A percentile compares a stretch with the other conserved stretches of the same genome.
phyloP scores from a whole-genome alignment of 2,113 vertebrate species.

The Leptodactylus fuscus region DNA sequence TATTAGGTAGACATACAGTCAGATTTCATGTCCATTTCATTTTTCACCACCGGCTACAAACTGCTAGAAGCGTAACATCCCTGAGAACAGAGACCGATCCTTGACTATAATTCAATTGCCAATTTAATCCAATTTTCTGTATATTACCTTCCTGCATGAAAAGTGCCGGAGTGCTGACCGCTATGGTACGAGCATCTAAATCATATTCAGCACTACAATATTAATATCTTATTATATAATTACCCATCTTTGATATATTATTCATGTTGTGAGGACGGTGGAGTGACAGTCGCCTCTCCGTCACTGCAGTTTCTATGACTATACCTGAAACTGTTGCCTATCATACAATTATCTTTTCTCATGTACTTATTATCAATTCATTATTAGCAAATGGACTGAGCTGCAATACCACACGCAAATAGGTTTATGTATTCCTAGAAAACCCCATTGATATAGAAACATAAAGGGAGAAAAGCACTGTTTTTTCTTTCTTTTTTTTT shows the following conservation, averaged over 20 bases:
- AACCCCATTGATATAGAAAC: too few species aligned
- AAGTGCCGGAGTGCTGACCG: background rate
- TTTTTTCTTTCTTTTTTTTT: too few species aligned
- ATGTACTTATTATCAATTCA: background rate
- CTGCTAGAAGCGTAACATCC: too few species aligned
- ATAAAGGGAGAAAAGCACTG: too few species aligned
- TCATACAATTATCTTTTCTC: background rate
- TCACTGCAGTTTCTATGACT: background rate
- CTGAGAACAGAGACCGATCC: too few species aligned
- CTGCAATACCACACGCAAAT: too few species aligned
- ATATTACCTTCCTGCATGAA: background rate
- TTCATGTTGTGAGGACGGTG: background rate
- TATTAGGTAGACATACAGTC: too few species aligned
- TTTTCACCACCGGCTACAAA: too few species aligned
- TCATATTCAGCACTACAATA: background rate
- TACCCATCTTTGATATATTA: background rate
- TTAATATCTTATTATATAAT: slow-evolving; percentile 2
- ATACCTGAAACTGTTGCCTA: background rate
- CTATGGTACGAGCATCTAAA: background rate
- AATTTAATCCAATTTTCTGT: background rate
- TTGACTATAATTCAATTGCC: too few species aligned
- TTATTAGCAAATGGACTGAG: too few species aligned
- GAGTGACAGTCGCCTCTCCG: background rate
- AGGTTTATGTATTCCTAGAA: too few species aligned
- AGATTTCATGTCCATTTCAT: too few species aligned